Percentiles rank a stretch among this genome's conserved stretches.
Evolutionary conservation across 2,888 invertebrate genomes (phyloP).

Genomic region (Galerucella pusilla): DNA sequence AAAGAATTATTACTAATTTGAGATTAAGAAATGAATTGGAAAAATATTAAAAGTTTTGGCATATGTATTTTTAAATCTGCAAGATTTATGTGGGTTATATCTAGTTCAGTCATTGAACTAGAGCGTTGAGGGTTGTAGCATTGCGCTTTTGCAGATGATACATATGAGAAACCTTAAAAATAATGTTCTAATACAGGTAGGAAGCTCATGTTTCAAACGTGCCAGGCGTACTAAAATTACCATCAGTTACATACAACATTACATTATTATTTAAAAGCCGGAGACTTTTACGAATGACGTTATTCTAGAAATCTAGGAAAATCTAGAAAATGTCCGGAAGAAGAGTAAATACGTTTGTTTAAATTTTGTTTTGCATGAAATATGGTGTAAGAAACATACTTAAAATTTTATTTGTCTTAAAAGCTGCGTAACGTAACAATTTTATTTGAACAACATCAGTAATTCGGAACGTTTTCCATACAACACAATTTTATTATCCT

Average conservation of each 20-base stretch:
- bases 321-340: neutral
- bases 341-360: too few relatives aligned
- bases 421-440: too few relatives aligned
- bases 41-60: too few relatives aligned
- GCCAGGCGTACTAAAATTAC: neutral
- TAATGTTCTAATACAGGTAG: constrained; percentile 11
- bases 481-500: too few relatives aligned
- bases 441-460: too few relatives aligned
- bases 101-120: constrained; percentile 28
- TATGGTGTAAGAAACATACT: too few relatives aligned
- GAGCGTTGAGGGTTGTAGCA: constrained; percentile 13
- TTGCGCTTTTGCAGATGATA: neutral
- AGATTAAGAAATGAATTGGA: too few relatives aligned
- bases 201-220: neutral
- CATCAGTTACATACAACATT: neutral
- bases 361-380: too few relatives aligned
- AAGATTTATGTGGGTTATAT: neutral
- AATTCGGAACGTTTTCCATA: too few relatives aligned
- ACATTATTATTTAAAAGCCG: neutral
- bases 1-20: too few relatives aligned
- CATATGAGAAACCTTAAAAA: constrained; percentile 25
- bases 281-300: neutral
- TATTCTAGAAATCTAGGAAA: neutral
- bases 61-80: neutral
- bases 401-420: too few relatives aligned